Percentiles rank a stretch among this genome's conserved stretches.
phyloP scores from a whole-genome alignment of 2,113 vertebrate genomes.

The Grammomys surdaster region DNA sequence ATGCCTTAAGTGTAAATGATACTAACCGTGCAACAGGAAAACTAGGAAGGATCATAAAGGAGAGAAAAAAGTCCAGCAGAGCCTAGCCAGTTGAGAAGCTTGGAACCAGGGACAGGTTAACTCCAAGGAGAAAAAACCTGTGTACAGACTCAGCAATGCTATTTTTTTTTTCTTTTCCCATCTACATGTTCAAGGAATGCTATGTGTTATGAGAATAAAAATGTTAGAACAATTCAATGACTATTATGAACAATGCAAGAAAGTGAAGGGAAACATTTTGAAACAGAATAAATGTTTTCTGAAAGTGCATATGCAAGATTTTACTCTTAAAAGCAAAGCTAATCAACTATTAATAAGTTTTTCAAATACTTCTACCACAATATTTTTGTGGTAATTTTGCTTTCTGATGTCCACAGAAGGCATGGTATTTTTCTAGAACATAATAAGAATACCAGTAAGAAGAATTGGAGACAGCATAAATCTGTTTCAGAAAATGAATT shows the following conservation, averaged over 20 bases:
- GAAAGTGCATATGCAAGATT: conserved; percentile 8
- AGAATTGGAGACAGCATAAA: background rate
- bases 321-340: conserved; percentile 4
- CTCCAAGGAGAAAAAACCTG: background rate
- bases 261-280: background rate
- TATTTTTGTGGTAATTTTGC: background rate
- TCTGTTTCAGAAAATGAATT: background rate
- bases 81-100: accelerated
- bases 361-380: background rate
- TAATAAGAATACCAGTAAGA: background rate
- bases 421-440: background rate
- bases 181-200: background rate
- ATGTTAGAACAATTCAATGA: background rate
- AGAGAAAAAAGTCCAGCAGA: background rate
- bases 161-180: background rate
- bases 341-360: background rate
- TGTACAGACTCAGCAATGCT: background rate
- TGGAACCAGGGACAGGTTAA: background rate
- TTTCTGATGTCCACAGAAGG: background rate
- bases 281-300: background rate
- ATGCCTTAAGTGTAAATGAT: background rate
- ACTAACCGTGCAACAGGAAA: background rate
- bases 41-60: too few relatives aligned
- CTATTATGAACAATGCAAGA: background rate
- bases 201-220: background rate